phyloP scores from a whole-genome alignment of 2,888 invertebrate species.

The Rotaria sp. region DNA sequence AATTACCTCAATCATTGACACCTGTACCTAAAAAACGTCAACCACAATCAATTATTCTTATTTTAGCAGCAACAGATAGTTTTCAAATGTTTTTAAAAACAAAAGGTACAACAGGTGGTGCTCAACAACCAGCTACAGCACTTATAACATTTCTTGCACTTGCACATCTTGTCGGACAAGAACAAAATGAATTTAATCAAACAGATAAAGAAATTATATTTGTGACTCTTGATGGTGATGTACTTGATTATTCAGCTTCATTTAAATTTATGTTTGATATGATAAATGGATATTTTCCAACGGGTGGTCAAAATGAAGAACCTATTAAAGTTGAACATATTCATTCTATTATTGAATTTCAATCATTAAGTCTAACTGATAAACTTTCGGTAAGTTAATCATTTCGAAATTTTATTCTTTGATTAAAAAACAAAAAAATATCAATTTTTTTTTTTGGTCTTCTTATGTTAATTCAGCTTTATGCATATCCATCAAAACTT shows the following conservation, averaged over 20 bases:
- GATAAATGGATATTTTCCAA: not conserved
- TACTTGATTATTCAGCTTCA: not conserved
- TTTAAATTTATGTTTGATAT: not conserved
- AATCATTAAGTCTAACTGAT: not conserved
- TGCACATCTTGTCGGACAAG: not conserved
- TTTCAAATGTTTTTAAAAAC: constrained; percentile 25
- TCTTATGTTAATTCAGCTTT: not conserved
- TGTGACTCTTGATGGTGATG: not conserved
- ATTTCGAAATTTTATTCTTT: not conserved
- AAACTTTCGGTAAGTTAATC: not conserved
- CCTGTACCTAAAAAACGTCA: not conserved
- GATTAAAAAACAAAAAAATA: too few relatives aligned
- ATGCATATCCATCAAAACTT: not conserved
- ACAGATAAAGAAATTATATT: not conserved
- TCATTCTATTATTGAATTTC: constrained; percentile 14
- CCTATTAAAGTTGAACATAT: not conserved
- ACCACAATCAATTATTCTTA: not conserved
- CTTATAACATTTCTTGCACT: not conserved
- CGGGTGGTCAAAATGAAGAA: not conserved
- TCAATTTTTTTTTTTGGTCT: not conserved
- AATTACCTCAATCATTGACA: not conserved
- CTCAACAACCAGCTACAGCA: not conserved
- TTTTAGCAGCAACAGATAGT: not conserved
- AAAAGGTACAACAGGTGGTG: not conserved
- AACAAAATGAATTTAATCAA: not conserved